Evolutionary conservation across 92 coral and sea anemone species (phyloP), one percentile per base, ranked within the genome.

Genomic region (Zoanthus solanderi): DNA sequence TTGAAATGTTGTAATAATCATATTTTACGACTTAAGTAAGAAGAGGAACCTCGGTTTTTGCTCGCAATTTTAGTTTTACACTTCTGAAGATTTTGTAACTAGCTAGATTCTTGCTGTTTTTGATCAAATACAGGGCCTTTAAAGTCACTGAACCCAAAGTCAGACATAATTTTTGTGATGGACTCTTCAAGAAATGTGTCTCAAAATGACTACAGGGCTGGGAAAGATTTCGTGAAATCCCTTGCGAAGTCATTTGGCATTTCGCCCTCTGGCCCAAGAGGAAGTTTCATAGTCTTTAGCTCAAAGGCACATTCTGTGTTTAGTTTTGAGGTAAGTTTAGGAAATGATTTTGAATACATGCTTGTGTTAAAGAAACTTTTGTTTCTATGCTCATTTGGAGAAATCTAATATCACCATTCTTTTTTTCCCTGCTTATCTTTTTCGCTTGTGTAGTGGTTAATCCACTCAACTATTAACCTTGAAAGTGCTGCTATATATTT

Each of bases 231-330:
- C 56, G 89, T 94, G 30, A 92, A 92, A 46, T 69, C 72, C 14
- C 63, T 90, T 17, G 93, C 93, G 28, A 89, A 94, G 76, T 90
- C 92, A 15, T 95, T 95, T 72, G 83, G 78, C 4, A 85, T 97
- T 72, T 93, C 99, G 4, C 95, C 92, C 31, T 91, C 90, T 23
- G 94, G 91, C 47, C 91, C 99, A 23, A 90, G 94, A 72, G 94
- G 94, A 44, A 92, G 97, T 53, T 89, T 95, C 6, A 92, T 97
- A 63, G 93, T 95, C 32, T 97, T 93, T 87, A 91, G 93, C 79
- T 92, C 90, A 78, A 82, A 74, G 32, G 97, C 99, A 4, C 90
- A 90, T 11, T 90, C 94, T n/a, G 83, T 93, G 47, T 91, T 94
- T 73, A 88, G 91, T 68, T 90, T 97, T 31, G 54, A 79, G 73